Evolutionary conservation across 2,888 invertebrate genomes (phyloP).

Genomic region (Mellilla xanthometata): DNA sequence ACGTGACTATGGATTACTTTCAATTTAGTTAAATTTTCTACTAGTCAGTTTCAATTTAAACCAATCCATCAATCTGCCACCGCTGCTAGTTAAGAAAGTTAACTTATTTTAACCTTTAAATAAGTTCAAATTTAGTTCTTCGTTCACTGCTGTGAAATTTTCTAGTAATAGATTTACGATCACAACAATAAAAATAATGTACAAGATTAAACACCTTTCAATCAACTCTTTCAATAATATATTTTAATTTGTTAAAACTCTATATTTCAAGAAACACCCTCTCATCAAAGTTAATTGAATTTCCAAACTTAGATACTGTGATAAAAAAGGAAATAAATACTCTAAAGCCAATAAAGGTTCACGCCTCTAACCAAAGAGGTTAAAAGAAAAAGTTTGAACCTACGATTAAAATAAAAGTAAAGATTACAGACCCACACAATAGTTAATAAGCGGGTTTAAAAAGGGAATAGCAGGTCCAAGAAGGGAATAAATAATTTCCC

Average conservation of each 20-base stretch:
- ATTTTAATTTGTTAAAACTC: slow-evolving; percentile 1
- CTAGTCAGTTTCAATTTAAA: slow-evolving; percentile 13
- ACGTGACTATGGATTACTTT: slow-evolving; percentile 3
- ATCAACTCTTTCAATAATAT: slow-evolving; percentile 1
- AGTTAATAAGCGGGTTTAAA: slow-evolving; percentile 49
- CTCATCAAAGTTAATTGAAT: slow-evolving; percentile 38
- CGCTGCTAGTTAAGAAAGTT: slow-evolving; percentile 9
- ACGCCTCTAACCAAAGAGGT: slow-evolving; percentile 47
- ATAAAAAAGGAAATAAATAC: slow-evolving; percentile 30
- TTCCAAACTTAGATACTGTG: slow-evolving; percentile 27
- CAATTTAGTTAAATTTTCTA: slow-evolving; percentile 14
- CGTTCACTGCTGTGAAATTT: background rate
- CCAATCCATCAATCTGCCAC: slow-evolving; percentile 22
- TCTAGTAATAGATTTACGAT: background rate
- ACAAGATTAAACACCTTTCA: slow-evolving; percentile 5
- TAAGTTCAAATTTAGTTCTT: slow-evolving; percentile 1
- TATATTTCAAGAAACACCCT: slow-evolving; percentile 19
- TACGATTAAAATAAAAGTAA: slow-evolving; percentile 37
- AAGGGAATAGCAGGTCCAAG: slow-evolving; percentile 48
- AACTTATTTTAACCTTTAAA: slow-evolving; percentile 12
- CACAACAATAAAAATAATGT: slow-evolving; percentile 1
- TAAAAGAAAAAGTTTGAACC: slow-evolving; percentile 27
- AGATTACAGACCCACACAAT: slow-evolving; percentile 50
- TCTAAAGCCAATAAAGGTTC: slow-evolving; percentile 32
- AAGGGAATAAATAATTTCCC: slow-evolving; percentile 62